A percentile compares a stretch with the other conserved stretches of the same genome.
Evolutionary conservation across 2,797 vertebrate species (phyloP).

Genomic region (Dendrocincla tyrannina): DNA sequence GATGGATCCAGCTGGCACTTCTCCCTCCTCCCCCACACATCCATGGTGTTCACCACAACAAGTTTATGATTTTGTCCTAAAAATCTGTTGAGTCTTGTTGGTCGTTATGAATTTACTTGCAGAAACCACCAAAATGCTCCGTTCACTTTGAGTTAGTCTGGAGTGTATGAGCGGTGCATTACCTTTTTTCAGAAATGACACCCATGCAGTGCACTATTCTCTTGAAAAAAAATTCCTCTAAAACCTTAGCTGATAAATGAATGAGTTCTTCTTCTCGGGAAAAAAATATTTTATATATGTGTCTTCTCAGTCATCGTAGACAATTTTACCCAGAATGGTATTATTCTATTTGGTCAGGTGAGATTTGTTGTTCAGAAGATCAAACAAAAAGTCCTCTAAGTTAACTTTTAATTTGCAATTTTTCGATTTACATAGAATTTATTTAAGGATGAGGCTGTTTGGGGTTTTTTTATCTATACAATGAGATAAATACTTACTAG

Average conservation of each 20-base stretch:
- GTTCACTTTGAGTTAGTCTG: background rate
- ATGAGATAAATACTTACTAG: background rate
- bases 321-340: background rate
- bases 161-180: background rate
- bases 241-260: background rate
- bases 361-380: background rate
- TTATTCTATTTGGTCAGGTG: background rate
- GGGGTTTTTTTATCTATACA: background rate
- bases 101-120: background rate
- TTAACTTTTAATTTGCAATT: background rate
- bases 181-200: background rate
- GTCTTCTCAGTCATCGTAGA: background rate
- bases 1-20: conserved; percentile 50
- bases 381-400: background rate
- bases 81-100: conserved; percentile 31
- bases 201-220: background rate
- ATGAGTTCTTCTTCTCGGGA: background rate
- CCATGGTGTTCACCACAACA: conserved; percentile 50
- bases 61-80: conserved; percentile 51
- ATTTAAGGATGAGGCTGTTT: background rate
- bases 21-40: conserved; percentile 41
- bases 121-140: background rate
- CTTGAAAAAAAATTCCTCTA: background rate
- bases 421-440: background rate
- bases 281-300: background rate